phyloP scores from a whole-genome alignment of 2,888 invertebrate genomes.

The Ashinkailepas kermadecensis region DNA sequence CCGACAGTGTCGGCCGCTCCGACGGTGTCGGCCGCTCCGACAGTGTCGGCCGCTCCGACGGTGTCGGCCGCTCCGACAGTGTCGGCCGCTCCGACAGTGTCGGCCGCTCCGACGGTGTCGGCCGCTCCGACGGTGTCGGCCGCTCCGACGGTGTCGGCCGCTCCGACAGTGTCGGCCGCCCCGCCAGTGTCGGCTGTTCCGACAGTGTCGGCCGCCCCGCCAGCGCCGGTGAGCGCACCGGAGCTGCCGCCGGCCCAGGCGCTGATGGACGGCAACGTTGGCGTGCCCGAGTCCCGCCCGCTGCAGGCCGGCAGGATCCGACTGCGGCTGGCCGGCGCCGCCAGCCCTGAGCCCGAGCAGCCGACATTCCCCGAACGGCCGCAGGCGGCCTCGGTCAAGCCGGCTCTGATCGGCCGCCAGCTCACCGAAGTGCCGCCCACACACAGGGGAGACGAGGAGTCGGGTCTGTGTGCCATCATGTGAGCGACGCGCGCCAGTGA shows the following conservation, averaged over 20 bases:
- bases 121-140: no score
- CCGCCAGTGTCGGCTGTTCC: no score
- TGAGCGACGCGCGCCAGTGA: neutral
- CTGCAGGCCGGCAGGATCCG: slow-evolving; percentile 14
- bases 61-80: no score
- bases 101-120: no score
- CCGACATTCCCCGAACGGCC: slow-evolving; percentile 26
- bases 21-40: no score
- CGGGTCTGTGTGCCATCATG: slow-evolving; percentile 33
- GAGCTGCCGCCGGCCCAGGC: neutral
- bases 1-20: no score
- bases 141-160: no score
- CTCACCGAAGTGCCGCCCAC: slow-evolving; percentile 27
- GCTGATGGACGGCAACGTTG: neutral
- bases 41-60: no score
- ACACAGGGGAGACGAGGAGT: slow-evolving; percentile 30
- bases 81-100: no score
- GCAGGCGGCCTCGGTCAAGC: slow-evolving; percentile 29
- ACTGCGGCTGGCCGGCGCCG: slow-evolving; percentile 38
- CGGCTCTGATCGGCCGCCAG: slow-evolving; percentile 29
- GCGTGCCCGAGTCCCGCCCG: neutral
- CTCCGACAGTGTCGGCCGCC: no score
- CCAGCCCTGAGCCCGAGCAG: slow-evolving; percentile 31
- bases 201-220: no score
- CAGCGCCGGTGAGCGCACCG: no score